A percentile compares a stretch with the other conserved stretches of the same genome.
Evolutionary conservation across 2,113 vertebrate genomes (phyloP).

Genomic region (Anoura caudifer): DNA sequence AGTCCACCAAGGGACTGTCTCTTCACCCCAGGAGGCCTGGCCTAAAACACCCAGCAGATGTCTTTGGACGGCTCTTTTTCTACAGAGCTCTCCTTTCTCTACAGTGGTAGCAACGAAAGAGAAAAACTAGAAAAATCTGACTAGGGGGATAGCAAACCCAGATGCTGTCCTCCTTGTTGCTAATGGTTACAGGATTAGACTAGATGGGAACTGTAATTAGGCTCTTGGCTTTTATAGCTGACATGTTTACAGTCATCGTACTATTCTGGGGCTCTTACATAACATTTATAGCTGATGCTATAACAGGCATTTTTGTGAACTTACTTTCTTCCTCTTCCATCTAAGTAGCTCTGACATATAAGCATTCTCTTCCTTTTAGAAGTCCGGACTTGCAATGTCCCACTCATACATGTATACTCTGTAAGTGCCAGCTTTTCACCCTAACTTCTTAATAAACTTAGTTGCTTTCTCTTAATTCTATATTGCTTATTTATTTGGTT

Average conservation of each 20-base stretch:
- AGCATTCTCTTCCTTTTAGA: constrained; percentile 37
- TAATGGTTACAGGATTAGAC: constrained; percentile 77
- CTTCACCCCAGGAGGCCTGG: constrained; percentile 10
- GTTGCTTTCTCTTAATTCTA: constrained; percentile 7
- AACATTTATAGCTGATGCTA: constrained; percentile 78
- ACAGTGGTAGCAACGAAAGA: constrained; percentile 22
- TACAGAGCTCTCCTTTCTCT: neutral
- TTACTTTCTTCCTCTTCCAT: constrained; percentile 66
- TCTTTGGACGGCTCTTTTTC: constrained; percentile 42
- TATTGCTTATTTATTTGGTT: constrained; percentile 18
- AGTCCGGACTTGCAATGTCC: neutral
- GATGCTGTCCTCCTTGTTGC: constrained; percentile 74
- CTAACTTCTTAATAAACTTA: constrained; percentile 15
- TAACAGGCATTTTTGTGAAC: constrained; percentile 72
- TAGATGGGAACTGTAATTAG: constrained; percentile 77
- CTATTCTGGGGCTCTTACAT: constrained; percentile 76
- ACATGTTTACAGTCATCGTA: constrained; percentile 76
- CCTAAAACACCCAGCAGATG: constrained; percentile 31
- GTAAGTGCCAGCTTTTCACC: constrained; percentile 10
- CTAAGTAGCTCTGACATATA: constrained; percentile 51
- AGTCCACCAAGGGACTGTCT: neutral
- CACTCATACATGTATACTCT: neutral
- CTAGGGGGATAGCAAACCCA: constrained; percentile 60
- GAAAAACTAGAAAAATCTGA: constrained; percentile 61
- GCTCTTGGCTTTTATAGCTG: constrained; percentile 76